Base-by-base conservation (phyloP, 2,888 invertebrate species). In the Eupithecia inturbata region DNA sequence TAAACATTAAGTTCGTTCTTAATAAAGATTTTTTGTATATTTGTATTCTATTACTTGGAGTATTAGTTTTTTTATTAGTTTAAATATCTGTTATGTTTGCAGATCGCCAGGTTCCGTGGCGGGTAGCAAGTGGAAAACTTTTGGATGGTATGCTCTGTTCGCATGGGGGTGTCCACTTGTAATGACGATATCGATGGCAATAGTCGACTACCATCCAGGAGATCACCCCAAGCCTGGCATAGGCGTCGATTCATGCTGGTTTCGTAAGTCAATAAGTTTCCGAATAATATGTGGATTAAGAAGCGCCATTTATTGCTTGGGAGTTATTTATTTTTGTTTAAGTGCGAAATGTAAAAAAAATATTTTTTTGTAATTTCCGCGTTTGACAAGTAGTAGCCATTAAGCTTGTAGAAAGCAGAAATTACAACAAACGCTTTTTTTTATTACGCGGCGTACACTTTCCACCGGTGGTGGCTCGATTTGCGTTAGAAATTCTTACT, bases 231-330 rank as follows among this genome's bases (percentile, higher is more conserved):
- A 91, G 71, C 96, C 96, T 0, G 94, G 95, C 22, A 95, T 97
- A 63, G 96, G 96, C 3, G 86, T 94, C 16, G 82, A 82, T 12
- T 89, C 87, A 49, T 97, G 97, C 85, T 97, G 96, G 96, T 96
- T 97, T 76, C 91, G 96, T 96, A 84, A 87, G 86, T 36, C 53
- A 53, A 22, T n/a, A 49, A 49, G 22, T 53, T 60, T 16, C 16
- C 7, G 60, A 28, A 60, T 26, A 60, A 28, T n/a, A 49, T n/a
- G 19, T n/a, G n/a, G 49, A 60, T 53, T 22, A 53, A 7, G 22
- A 53, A 53, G 22, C 53, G n/a, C 10, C 22, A 53, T 53, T 53
- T 22, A 22, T 53, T 53, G 22, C 22, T 0, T 53, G 22, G n/a
- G 22, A 53, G 49, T n/a, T n/a, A n/a, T n/a, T n/a, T n/a, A n/a